Evolutionary conservation across 2,888 invertebrate species (phyloP), one percentile per base, ranked within the genome.

Genomic region (Drosophila neonasuta): DNA sequence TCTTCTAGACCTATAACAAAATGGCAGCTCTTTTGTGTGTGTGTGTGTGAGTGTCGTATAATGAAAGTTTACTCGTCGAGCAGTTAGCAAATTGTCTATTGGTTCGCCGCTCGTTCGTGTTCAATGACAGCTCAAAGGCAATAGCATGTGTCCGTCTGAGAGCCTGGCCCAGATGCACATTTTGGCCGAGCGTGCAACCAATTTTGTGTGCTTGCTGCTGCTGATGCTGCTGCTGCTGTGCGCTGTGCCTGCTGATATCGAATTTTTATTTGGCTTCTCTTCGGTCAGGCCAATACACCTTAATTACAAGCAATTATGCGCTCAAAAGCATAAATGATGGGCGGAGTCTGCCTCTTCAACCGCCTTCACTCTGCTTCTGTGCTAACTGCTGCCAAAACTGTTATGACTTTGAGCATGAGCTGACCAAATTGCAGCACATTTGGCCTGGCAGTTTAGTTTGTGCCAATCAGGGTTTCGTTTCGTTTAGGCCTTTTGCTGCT

Each of bases 241-340:
- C 2, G 24, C n/a, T 46, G 32, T 57, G 63, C 51, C 60, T 48
- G 71, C 61, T 62, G 76, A 77, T 86, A 86, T 86, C 68, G 73
- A 70, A 73, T 75, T 81, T 85, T 81, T 79, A 79, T 79, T 81
- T 84, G 62, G 62, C 50, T 45, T 46, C 66, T 60, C 42, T 39
- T 66, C 17, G 72, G 58, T 66, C 56, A 24, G 71, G 58, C 58
- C 77, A 78, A 86, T 84, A 79, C 80, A 74, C 81, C 87, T 87
- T 82, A 87, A 82, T 82, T 87, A 82, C 83, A 71, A 80, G 74
- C 87, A 87, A 85, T 85, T 82, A 85, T 87, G 86, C 66, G 83
- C 80, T 87, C 83, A 82, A 82, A 82, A 82, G 81, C 81, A 82
- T 82, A 82, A 87, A 74, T 87, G 80, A 82, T 87, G 86, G 69